phyloP scores from a whole-genome alignment of 2,113 vertebrate genomes.

The Candoia aspera region DNA sequence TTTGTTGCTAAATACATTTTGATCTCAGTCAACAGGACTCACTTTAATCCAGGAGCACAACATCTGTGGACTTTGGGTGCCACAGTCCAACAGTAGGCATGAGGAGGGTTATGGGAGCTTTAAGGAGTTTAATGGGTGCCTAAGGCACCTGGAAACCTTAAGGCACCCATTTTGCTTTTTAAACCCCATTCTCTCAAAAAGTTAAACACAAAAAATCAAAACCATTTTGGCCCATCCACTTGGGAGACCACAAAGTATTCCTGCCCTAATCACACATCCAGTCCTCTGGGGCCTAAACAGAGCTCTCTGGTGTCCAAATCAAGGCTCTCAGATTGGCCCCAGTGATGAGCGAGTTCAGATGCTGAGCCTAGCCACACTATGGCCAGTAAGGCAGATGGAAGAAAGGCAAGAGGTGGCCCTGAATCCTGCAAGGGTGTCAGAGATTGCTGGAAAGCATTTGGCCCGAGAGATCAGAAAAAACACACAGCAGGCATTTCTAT shows the following conservation, averaged over 20 bases:
- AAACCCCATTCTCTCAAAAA: neutral
- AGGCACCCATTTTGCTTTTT: neutral
- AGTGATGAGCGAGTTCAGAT: neutral
- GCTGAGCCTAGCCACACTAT: neutral
- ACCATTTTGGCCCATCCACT: neutral
- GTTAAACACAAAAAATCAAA: neutral
- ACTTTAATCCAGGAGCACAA: neutral
- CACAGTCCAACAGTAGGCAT: neutral
- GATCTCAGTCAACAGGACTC: neutral
- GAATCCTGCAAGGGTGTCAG: too few species aligned
- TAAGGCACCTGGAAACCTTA: neutral
- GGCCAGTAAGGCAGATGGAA: neutral
- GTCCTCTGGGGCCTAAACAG: neutral
- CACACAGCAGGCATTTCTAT: too few species aligned
- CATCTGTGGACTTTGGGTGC: neutral
- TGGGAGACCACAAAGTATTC: neutral
- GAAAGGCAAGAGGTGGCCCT: too few species aligned
- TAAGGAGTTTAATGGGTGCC: neutral
- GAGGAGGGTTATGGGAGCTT: neutral
- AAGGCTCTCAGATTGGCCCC: neutral
- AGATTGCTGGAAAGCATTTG: too few species aligned
- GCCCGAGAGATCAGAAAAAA: too few species aligned
- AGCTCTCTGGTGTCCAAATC: neutral
- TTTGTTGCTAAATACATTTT: neutral
- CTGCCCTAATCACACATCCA: neutral